These are phyloP conservation scores for Neodiprion virginianus DNA, from an alignment of 1,140 invertebrate species.

Conservation along the genomic window DNA sequence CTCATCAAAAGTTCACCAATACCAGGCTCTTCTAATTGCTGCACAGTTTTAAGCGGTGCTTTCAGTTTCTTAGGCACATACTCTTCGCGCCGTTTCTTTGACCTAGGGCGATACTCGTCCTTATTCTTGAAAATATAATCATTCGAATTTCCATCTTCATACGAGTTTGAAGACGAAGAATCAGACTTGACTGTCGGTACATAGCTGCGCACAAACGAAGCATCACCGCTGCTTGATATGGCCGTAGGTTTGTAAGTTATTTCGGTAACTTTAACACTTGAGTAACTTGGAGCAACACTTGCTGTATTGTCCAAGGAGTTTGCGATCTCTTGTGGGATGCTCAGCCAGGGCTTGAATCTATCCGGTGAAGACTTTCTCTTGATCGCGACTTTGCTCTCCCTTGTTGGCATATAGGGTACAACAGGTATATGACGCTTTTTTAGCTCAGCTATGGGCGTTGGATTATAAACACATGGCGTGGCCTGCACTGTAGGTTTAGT, in stretches of 20 bases:
- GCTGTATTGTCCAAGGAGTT: not conserved
- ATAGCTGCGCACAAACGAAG: conserved; percentile 37
- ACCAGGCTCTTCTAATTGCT: conserved; percentile 42
- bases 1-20: conserved; percentile 56
- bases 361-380: conserved; percentile 54
- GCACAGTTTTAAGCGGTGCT: conserved; percentile 43
- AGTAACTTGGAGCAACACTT: conserved; percentile 14
- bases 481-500: conserved; percentile 40
- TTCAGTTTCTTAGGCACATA: conserved; percentile 57
- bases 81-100: conserved; percentile 55
- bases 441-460: conserved; percentile 68
- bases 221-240: conserved; percentile 33
- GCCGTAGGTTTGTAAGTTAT: conserved; percentile 54
- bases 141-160: conserved; percentile 43
- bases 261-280: conserved; percentile 32
- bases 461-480: conserved; percentile 62
- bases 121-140: conserved; percentile 46
- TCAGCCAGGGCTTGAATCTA: conserved; percentile 45
- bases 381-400: conserved; percentile 52
- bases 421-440: conserved; percentile 63
- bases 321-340: conserved; percentile 37
- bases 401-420: conserved; percentile 53
- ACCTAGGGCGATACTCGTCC: conserved; percentile 50
- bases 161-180: conserved; percentile 41
- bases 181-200: conserved; percentile 49